These are phyloP conservation scores for Halisarca cf. caerulea DNA, from an alignment of 37 sponge, comb jelly and placozoan species.

Conservation along the genomic window DNA sequence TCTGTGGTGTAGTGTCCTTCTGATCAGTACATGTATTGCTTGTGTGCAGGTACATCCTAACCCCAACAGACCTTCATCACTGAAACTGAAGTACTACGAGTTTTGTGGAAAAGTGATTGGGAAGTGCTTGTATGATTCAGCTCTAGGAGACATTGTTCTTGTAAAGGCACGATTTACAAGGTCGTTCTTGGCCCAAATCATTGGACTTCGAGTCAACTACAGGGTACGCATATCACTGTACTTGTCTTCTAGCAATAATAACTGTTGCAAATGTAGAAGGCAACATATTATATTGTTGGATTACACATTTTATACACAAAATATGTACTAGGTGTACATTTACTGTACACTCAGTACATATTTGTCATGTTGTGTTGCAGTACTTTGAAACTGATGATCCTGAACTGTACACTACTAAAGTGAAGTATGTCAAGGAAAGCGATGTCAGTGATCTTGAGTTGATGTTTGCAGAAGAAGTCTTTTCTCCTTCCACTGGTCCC, in stretches of 20 bases:
- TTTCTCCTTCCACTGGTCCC: neutral
- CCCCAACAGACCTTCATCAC: slow-evolving; percentile 34
- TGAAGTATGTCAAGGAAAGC: slow-evolving; percentile 82
- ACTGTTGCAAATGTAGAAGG: neutral
- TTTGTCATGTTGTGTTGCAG: too few species aligned
- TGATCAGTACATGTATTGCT: too few species aligned
- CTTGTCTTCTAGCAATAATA: too few species aligned
- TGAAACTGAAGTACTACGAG: slow-evolving; percentile 63
- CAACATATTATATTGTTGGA: too few species aligned
- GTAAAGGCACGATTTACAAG: slow-evolving; percentile 88
- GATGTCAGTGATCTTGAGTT: slow-evolving; percentile 81
- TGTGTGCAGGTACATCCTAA: slow-evolving; percentile 73
- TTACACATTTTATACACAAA: too few species aligned
- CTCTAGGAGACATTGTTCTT: slow-evolving; percentile 51
- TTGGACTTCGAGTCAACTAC: slow-evolving; percentile 83
- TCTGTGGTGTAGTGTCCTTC: too few species aligned
- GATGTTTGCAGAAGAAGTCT: slow-evolving; percentile 90
- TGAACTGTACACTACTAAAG: slow-evolving; percentile 75
- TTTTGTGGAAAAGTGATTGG: slow-evolving; percentile 90
- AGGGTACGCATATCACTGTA: too few species aligned
- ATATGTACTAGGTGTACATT: too few species aligned
- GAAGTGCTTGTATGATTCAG: slow-evolving; percentile 89
- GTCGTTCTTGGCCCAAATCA: slow-evolving; percentile 90
- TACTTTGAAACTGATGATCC: slow-evolving; percentile 89
- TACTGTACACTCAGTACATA: too few species aligned